Conservation (phyloP, 1,140 invertebrate genomes). For the Chelonus insularis region DNA sequence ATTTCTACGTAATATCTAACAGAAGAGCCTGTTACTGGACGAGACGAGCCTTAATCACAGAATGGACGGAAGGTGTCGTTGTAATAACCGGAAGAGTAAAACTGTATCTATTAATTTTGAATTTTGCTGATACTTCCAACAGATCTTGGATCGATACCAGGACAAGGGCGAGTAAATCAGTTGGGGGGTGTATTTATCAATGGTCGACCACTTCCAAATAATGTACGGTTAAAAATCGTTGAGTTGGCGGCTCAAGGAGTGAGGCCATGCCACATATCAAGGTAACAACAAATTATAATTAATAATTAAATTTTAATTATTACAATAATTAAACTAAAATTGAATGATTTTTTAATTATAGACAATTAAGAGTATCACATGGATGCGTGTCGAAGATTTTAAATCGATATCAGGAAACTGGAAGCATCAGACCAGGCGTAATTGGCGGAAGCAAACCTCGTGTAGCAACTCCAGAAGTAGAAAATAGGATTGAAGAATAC, state of each 20-base stretch:
- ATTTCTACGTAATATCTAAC: background rate
- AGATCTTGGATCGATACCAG: constrained; percentile 60
- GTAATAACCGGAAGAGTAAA: too few relatives aligned
- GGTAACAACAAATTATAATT: constrained; percentile 42
- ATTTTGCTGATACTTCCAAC: constrained; percentile 26
- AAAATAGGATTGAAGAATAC: constrained; percentile 82
- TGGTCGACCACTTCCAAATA: constrained; percentile 77
- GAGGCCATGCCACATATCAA: constrained; percentile 78
- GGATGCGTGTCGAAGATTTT: constrained; percentile 84
- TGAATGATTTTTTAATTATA: constrained; percentile 24
- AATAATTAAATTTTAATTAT: background rate
- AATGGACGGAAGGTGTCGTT: too few relatives aligned
- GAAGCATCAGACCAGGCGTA: constrained; percentile 79
- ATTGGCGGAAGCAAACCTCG: constrained; percentile 80
- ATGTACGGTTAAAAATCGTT: constrained; percentile 78
- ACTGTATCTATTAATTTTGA: too few relatives aligned
- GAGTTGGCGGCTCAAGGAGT: constrained; percentile 80
- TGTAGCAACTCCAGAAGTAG: constrained; percentile 78
- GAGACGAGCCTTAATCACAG: too few relatives aligned
- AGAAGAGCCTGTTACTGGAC: too few relatives aligned
- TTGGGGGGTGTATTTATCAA: constrained; percentile 86
- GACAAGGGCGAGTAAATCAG: constrained; percentile 82
- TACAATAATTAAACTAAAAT: background rate
- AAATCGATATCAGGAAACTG: constrained; percentile 82
- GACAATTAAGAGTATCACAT: constrained; percentile 78